Evolutionary conservation across 1,140 invertebrate species (phyloP), one percentile per base, ranked within the genome.

Genomic region (Archegozetes longisetosus): DNA sequence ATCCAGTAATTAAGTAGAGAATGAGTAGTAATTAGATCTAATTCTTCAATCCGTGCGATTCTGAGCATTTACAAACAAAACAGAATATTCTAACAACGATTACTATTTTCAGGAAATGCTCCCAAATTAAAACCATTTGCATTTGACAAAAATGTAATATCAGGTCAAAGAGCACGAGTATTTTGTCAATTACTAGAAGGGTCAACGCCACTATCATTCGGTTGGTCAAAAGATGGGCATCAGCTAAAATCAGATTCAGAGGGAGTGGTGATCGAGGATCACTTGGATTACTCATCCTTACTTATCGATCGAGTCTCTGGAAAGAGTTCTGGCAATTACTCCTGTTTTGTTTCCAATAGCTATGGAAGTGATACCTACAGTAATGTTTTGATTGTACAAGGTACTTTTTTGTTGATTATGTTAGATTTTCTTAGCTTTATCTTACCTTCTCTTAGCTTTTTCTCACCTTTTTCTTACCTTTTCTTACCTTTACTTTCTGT

Each of bases 251-350:
- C 32, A 4, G n/a, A 17, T 1, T n/a, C 46, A 1, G 17, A 13
- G 20, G 14, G 3, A 2, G 25, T 58, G n/a, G 22, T 17, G 4
- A 58, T 58, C 6, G 47, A 20, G n/a, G n/a, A 23, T 6, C 49
- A 14, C 32, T 13, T 1, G 2, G 57, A 58, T 27, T 58, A 58
- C 25, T 58, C 57, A 29, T 50, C 57, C 24, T 25, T 64, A 17
- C 51, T 53, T 1, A 65, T 65, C 2, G 59, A 64, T 9, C 53
- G 60, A 3, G 61, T 65, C 1, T 26, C 13, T 20, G 23, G 69
- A 2, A 63, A 64, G 22, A 74, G 76, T 64, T 68, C 70, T 6
- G 74, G 71, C 47, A 74, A 74, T 62, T 76, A 75, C 64, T 72
- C 73, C 0, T 76, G 75, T 61, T 64, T 62, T 1, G 72, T 70